Evolutionary conservation across 2,888 invertebrate species (phyloP).

Genomic region (Lepidocyrtoides sp.): DNA sequence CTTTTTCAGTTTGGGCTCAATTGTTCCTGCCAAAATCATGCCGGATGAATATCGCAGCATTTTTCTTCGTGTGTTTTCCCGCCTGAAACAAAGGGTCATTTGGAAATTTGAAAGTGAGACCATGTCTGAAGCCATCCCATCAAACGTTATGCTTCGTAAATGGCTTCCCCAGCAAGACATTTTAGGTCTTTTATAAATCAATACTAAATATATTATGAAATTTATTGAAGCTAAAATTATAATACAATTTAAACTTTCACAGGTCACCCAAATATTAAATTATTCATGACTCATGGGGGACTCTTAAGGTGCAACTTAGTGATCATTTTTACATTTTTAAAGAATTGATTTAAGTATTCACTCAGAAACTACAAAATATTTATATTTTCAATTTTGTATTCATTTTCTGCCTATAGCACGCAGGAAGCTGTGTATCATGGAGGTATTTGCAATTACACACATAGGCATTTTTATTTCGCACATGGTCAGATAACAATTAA

Average conservation of each 20-base stretch:
- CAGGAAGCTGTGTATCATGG: slow-evolving; percentile 89
- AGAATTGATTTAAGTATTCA: no score
- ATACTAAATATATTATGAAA: no score
- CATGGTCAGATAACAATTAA: not conserved
- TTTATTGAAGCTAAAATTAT: no score
- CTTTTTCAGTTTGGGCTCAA: slow-evolving; percentile 95
- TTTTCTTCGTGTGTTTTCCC: slow-evolving; percentile 89
- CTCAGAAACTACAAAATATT: slow-evolving; percentile 92
- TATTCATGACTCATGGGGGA: slow-evolving; percentile 71
- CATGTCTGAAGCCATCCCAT: slow-evolving; percentile 86
- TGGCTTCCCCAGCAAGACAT: slow-evolving; percentile 74
- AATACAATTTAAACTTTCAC: no score
- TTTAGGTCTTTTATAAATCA: no score
- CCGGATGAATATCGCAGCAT: slow-evolving; percentile 87
- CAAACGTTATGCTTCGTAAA: slow-evolving; percentile 83
- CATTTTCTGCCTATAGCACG: slow-evolving; percentile 87
- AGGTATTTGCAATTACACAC: no score
- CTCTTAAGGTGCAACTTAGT: no score
- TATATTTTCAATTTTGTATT: slow-evolving; percentile 86
- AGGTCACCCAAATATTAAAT: slow-evolving; percentile 4
- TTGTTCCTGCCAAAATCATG: slow-evolving; percentile 88
- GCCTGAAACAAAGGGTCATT: slow-evolving; percentile 89
- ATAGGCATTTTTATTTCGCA: not conserved
- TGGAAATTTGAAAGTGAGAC: slow-evolving; percentile 91
- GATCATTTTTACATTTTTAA: no score